Base-by-base conservation (phyloP, 2,797 vertebrate species). In the Lutjanus campechanus region DNA sequence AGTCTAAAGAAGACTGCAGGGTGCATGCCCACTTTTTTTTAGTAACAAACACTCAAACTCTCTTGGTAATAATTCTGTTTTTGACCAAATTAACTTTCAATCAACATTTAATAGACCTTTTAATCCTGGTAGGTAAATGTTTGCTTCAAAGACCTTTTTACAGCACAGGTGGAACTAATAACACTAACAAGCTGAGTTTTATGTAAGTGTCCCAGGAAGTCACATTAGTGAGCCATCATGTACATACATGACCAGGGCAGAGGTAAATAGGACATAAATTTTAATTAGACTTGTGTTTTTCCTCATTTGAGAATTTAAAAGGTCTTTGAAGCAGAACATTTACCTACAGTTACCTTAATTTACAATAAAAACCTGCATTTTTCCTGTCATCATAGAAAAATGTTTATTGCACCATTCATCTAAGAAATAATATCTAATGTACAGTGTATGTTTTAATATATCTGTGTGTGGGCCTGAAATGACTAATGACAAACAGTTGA, bases 391-490 rank as follows among this genome's bases (percentile, higher is more conserved):
- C n/a, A 7, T 5, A 67, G 36, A 55, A 20, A 20, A 54, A 1
- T 41, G 3, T 8, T 41, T 44, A 60, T n/a, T 12, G n/a, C 36
- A 6, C 13, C 5, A 43, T 61, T 60, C 5, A 51, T 46, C 9
- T 36, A 62, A 11, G 3, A 22, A 40, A 10, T 25, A 11, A 19
- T 67, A 19, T 11, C 6, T 65, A 47, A 44, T 47, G 1, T 53
- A 43, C 3, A 67, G 1, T 20, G 6, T 54, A 7, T 66, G 13
- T 36, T 40, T 3, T 19, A 6, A 13, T 41, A 43, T 49, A 46
- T 74, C 19, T 66, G 17, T 47, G 22, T 76, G 62, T 49, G 25
- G 11, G 13, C 11, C 58, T 69, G 44, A 44, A 65, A 66, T 69
- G 19, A 54, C 15, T 20, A 29, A 50, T 55, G 58, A 3, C 56